Conservation (phyloP, 2,888 invertebrate genomes). For the Aethes cnicana region DNA sequence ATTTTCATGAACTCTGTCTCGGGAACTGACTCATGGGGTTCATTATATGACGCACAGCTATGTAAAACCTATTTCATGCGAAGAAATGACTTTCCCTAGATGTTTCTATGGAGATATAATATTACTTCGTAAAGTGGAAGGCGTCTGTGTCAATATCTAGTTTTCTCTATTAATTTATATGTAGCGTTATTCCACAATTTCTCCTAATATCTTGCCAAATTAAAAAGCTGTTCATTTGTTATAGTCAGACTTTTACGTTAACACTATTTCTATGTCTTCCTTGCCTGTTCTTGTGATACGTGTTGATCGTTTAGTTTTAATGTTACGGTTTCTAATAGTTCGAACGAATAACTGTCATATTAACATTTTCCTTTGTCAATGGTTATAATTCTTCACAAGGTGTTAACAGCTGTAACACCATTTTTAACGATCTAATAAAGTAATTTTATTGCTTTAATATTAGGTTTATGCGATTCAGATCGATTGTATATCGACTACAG, state of each 20-base stretch:
- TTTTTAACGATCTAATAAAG: background rate
- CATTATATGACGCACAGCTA: too few relatives aligned
- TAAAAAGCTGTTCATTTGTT: slow-evolving; percentile 10
- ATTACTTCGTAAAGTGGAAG: too few relatives aligned
- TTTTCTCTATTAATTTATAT: too few relatives aligned
- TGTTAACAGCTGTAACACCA: slow-evolving; percentile 6
- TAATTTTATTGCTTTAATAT: background rate
- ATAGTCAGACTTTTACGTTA: slow-evolving; percentile 11
- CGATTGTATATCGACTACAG: slow-evolving; percentile 12
- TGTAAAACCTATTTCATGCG: too few relatives aligned
- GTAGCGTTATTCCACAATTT: background rate
- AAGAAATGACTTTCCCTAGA: too few relatives aligned
- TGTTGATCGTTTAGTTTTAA: slow-evolving; percentile 25
- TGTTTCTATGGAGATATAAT: too few relatives aligned
- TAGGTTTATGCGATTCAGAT: background rate
- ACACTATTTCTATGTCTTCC: slow-evolving; percentile 17
- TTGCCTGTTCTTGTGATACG: slow-evolving; percentile 23
- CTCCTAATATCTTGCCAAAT: slow-evolving; percentile 18
- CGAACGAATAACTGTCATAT: background rate
- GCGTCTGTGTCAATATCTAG: too few relatives aligned
- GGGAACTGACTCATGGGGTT: too few relatives aligned
- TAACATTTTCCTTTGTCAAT: slow-evolving; percentile 1
- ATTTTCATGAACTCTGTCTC: too few relatives aligned
- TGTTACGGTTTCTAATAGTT: slow-evolving; percentile 3
- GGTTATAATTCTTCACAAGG: background rate